Percentiles rank a stretch among this genome's conserved stretches.
These are phyloP conservation scores for Dolichallabes microphthalmus DNA, from an alignment of 2,113 vertebrate species.

Conservation along the genomic window DNA sequence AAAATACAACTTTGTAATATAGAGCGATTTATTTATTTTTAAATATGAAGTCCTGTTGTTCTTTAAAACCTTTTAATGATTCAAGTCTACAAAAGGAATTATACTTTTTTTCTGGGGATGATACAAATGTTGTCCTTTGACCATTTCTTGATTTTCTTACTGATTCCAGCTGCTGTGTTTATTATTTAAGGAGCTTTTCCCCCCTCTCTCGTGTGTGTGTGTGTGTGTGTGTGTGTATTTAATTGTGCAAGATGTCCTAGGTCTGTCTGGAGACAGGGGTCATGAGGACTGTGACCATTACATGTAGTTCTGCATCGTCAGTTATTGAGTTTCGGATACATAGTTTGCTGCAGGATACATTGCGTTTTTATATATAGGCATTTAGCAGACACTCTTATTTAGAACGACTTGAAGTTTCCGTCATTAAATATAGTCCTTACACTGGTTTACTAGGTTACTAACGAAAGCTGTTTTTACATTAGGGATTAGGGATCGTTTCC, in stretches of 20 bases:
- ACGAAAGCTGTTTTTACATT: too few species aligned
- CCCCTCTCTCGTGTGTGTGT: too few species aligned
- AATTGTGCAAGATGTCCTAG: background rate
- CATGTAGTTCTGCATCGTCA: background rate
- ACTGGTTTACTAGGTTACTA: too few species aligned
- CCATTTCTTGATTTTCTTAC: background rate
- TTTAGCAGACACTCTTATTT: too few species aligned
- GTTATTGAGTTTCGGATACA: background rate
- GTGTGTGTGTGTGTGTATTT: too few species aligned
- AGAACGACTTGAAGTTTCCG: too few species aligned
- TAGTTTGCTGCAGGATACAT: too few species aligned
- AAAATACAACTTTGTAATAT: background rate
- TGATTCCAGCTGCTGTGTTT: background rate
- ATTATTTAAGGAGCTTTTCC: background rate
- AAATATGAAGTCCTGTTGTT: background rate
- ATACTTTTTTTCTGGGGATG: background rate
- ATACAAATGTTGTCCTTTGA: background rate
- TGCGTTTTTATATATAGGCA: too few species aligned
- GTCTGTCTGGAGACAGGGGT: background rate
- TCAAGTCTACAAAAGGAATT: too few species aligned
- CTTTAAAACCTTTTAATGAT: background rate
- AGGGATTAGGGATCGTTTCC: too few species aligned
- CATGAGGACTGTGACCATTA: background rate
- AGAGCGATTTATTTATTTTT: too few species aligned
- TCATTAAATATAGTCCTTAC: too few species aligned